Conservation (phyloP, 37 sponge, comb jelly and placozoan species). For the Ianthella basta region DNA sequence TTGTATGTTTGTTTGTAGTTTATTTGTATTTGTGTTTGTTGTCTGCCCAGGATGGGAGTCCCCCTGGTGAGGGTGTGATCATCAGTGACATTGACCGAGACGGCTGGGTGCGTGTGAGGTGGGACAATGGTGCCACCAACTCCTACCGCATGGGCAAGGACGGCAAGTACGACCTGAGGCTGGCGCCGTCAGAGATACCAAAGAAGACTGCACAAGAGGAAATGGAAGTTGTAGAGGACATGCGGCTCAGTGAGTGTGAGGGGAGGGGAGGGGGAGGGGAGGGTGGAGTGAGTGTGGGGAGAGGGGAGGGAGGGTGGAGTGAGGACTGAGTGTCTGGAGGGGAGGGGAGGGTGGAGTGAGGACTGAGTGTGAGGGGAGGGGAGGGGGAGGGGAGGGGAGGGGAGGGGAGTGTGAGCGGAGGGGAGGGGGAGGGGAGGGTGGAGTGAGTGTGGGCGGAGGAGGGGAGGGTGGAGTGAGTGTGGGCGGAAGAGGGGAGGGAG, state of each 20-base stretch:
- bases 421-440: neutral
- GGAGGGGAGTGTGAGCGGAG: neutral
- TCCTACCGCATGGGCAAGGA: constrained; percentile 96
- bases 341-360: no score
- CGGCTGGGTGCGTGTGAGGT: constrained; percentile 91
- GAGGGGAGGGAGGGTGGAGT: neutral
- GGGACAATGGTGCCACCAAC: constrained; percentile 91
- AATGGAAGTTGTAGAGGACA: constrained; percentile 56
- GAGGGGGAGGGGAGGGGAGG: neutral
- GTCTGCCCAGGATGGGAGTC: constrained; percentile 75
- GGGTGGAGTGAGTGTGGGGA: neutral
- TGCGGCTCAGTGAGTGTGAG: constrained; percentile 48
- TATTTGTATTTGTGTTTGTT: neutral
- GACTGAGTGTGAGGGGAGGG: neutral
- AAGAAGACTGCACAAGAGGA: constrained; percentile 42
- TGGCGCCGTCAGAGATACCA: constrained; percentile 80
- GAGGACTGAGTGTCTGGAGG: no score
- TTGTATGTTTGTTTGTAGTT: no score
- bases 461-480: no score
- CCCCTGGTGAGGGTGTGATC: constrained; percentile 87
- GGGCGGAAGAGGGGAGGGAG: no score
- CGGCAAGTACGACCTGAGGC: constrained; percentile 80
- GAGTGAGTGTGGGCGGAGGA: no score
- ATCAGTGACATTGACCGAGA: constrained; percentile 88
- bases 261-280: neutral